Conservation (phyloP, 35 echinoderm and acorn worm species). For the Lytechinus pictus region DNA sequence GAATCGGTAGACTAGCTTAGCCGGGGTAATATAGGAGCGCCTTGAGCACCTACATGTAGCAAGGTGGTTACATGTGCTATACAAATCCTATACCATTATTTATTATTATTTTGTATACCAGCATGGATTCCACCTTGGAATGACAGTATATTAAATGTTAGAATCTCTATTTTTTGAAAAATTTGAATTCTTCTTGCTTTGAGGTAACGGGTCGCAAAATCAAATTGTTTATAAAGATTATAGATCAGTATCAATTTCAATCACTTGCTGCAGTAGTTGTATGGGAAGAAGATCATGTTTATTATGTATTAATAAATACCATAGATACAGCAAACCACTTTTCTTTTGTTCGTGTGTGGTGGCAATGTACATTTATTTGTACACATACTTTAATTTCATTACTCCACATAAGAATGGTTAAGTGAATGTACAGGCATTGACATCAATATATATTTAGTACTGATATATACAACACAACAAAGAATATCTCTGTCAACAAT, state of each 20-base stretch:
- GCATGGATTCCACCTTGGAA: too few relatives aligned
- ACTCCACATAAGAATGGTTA: conserved; percentile 18
- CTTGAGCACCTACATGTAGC: too few relatives aligned
- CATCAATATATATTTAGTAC: conserved; percentile 52
- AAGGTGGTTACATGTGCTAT: too few relatives aligned
- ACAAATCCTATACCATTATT: too few relatives aligned
- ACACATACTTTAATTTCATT: conserved; percentile 41
- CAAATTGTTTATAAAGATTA: too few relatives aligned
- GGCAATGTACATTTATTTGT: conserved; percentile 33
- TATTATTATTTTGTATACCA: too few relatives aligned
- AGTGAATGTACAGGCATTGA: conserved; percentile 33
- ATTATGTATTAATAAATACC: neutral
- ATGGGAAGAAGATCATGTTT: neutral
- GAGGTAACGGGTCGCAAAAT: too few relatives aligned
- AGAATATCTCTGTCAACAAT: conserved; percentile 1
- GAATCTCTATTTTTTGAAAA: too few relatives aligned
- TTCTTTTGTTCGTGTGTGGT: neutral
- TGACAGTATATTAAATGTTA: too few relatives aligned
- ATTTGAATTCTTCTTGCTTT: too few relatives aligned
- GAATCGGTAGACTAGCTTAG: too few relatives aligned
- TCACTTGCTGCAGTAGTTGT: neutral
- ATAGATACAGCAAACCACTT: neutral
- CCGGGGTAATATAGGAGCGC: too few relatives aligned
- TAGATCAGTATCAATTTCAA: neutral
- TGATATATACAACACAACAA: conserved; percentile 49